Evolutionary conservation across 2,797 vertebrate genomes (phyloP).

Genomic region (Serranus cabrilla): DNA sequence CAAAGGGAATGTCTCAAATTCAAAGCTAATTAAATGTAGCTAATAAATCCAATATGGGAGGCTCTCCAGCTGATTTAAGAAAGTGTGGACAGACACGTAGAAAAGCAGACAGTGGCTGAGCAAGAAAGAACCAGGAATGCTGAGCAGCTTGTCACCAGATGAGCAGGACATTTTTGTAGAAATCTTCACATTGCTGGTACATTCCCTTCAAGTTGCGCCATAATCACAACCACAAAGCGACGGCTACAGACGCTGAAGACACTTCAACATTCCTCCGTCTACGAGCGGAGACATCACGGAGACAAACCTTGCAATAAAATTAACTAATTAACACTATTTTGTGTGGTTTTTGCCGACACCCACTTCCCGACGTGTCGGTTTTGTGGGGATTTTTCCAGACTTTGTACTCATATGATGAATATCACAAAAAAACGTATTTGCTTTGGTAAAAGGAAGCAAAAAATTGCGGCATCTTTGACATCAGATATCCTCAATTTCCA

Average conservation of each 20-base stretch:
- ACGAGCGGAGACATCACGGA: constrained; percentile 31
- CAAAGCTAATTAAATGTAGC: constrained; percentile 28
- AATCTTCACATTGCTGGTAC: constrained; percentile 35
- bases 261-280: constrained; percentile 65
- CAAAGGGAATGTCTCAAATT: constrained; percentile 16
- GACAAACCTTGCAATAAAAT: constrained; percentile 46
- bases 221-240: constrained; percentile 39
- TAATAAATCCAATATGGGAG: constrained; percentile 33
- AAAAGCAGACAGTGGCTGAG: constrained; percentile 16
- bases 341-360: constrained; percentile 28
- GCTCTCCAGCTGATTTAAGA: constrained; percentile 1
- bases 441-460: constrained; percentile 10
- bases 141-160: constrained; percentile 67
- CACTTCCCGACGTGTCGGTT: neutral
- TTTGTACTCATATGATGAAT: constrained; percentile 3
- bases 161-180: constrained; percentile 32
- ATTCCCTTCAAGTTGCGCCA: constrained; percentile 40
- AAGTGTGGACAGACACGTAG: constrained; percentile 2
- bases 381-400: constrained; percentile 9
- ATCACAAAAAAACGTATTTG: constrained; percentile 23
- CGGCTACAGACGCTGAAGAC: constrained; percentile 45
- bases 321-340: constrained; percentile 35
- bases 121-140: constrained; percentile 3
- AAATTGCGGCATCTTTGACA: constrained; percentile 11
- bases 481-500: constrained; percentile 50